A percentile compares a stretch with the other conserved stretches of the same genome.
Evolutionary conservation across 1,140 invertebrate genomes (phyloP).

Genomic region (Drosophila navojoa): DNA sequence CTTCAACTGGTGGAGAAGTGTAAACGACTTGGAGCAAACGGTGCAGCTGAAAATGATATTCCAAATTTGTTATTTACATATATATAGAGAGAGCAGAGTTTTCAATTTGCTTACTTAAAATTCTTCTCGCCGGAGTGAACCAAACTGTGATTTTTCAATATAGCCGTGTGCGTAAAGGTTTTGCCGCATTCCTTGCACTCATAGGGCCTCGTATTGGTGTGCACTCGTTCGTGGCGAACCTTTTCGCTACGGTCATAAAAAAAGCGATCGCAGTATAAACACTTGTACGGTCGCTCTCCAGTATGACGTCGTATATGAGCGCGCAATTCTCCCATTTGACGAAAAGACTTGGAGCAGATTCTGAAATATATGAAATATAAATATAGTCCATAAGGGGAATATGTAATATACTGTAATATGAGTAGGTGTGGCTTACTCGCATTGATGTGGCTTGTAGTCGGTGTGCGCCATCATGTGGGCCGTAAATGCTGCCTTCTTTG

Average conservation of each 20-base stretch:
- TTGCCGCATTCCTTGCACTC: slow-evolving; percentile 86
- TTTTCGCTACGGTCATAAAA: slow-evolving; percentile 78
- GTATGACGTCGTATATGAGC: slow-evolving; percentile 76
- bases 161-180: slow-evolving; percentile 85
- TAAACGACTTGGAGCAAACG: slow-evolving; percentile 71
- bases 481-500: slow-evolving; percentile 58
- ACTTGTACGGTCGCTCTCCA: slow-evolving; percentile 75
- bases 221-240: slow-evolving; percentile 83
- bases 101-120: slow-evolving; percentile 43
- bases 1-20: slow-evolving; percentile 72
- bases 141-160: slow-evolving; percentile 71
- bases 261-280: slow-evolving; percentile 68
- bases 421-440: slow-evolving; percentile 63
- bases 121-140: slow-evolving; percentile 74
- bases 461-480: slow-evolving; percentile 68
- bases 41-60: slow-evolving; percentile 51
- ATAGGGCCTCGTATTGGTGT: slow-evolving; percentile 86
- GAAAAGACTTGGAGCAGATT: slow-evolving; percentile 71
- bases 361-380: slow-evolving; percentile 20
- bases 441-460: slow-evolving; percentile 74
- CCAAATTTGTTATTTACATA: background rate
- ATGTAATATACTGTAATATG: background rate
- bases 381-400: background rate
- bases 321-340: slow-evolving; percentile 72
- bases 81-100: too few relatives aligned